Conservation (phyloP, 2,797 vertebrate genomes). For the Cheirogaleus major region DNA sequence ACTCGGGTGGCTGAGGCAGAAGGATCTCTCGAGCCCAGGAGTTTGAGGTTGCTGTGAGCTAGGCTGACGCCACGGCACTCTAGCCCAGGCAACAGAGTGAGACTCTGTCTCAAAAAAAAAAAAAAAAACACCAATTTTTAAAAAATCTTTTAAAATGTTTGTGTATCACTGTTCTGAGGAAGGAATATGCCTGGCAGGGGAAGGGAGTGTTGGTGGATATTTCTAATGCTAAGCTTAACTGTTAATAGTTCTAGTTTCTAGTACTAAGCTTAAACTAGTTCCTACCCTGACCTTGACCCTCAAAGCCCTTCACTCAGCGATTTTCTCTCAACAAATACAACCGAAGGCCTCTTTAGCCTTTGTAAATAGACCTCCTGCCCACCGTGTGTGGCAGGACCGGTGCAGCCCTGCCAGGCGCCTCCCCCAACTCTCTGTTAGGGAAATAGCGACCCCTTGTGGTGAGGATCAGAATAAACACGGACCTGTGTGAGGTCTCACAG, state of each 20-base stretch:
- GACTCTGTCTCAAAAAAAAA: no score
- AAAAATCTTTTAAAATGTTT: background rate
- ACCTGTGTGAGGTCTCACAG: background rate
- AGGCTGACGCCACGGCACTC: no score
- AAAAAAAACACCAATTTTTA: background rate
- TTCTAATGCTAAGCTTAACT: constrained; percentile 15
- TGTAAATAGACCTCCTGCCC: background rate
- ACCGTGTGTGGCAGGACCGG: background rate
- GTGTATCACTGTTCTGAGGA: background rate
- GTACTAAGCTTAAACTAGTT: background rate
- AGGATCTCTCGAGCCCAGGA: no score
- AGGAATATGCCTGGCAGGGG: background rate
- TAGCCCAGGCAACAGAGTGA: no score
- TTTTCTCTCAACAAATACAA: background rate
- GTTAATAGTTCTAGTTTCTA: background rate
- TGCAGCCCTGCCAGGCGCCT: background rate
- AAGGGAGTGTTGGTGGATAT: background rate
- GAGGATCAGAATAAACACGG: background rate
- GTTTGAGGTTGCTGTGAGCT: no score
- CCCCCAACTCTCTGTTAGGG: background rate
- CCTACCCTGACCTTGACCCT: background rate
- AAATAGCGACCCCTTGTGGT: constrained; percentile 62
- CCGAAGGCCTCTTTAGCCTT: background rate
- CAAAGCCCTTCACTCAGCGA: background rate
- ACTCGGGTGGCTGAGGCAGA: no score